Conservation (phyloP, 2,113 vertebrate species). For the Psettodes erumei region DNA sequence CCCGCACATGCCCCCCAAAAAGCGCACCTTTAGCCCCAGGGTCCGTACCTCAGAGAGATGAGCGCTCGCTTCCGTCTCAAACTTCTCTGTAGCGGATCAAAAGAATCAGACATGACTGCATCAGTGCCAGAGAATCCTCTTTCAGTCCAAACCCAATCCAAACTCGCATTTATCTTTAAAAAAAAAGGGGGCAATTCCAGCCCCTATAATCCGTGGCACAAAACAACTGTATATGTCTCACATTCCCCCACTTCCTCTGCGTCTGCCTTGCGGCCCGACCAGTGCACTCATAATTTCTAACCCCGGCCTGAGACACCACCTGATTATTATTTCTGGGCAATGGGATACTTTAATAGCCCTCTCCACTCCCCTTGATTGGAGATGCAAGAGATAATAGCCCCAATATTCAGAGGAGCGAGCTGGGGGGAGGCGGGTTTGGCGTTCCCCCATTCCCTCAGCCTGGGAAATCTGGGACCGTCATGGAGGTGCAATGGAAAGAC, state of each 20-base stretch:
- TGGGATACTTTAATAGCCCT: constrained; percentile 82
- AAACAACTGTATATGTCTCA: constrained; percentile 65
- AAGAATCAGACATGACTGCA: constrained; percentile 50
- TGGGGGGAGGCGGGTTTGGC: constrained; percentile 23
- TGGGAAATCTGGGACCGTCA: constrained; percentile 66
- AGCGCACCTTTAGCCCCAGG: constrained; percentile 26
- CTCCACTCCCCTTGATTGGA: constrained; percentile 79
- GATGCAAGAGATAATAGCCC: constrained; percentile 80
- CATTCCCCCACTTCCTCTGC: constrained; percentile 65
- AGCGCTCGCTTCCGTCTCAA: constrained; percentile 29
- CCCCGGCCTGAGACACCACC: constrained; percentile 68
- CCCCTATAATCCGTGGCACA: constrained; percentile 52
- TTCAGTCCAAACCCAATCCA: constrained; percentile 51
- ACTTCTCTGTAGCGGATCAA: constrained; percentile 56
- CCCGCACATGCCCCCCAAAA: constrained; percentile 16
- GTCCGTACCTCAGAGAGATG: constrained; percentile 42
- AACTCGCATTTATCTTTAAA: constrained; percentile 44
- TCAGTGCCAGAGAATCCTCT: constrained; percentile 53
- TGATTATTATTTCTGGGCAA: constrained; percentile 84
- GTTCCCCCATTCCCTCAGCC: constrained; percentile 52
- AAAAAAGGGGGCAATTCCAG: constrained; percentile 39
- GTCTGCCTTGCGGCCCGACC: constrained; percentile 59
- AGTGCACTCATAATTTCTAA: constrained; percentile 68
- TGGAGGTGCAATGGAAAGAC: constrained; percentile 59
- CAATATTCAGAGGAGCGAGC: constrained; percentile 68